Conservation (phyloP, 2,113 vertebrate species). For the Semnornis frantzii region DNA sequence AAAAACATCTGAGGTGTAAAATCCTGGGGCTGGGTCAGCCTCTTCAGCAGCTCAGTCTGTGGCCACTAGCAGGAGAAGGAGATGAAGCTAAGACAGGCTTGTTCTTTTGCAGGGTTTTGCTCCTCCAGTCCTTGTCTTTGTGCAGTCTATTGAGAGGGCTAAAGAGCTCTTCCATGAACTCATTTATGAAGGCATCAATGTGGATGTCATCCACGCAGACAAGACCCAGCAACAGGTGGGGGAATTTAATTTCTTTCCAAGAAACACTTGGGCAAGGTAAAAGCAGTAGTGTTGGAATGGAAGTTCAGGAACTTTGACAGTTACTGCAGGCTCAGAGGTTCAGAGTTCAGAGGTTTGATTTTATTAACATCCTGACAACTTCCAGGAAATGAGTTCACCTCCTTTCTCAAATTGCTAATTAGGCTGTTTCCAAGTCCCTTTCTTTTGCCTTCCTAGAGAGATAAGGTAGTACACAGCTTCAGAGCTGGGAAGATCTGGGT, state of each 20-base stretch:
- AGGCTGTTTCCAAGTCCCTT: not conserved
- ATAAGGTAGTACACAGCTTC: slow-evolving; percentile 91
- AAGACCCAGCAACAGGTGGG: slow-evolving; percentile 92
- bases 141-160: slow-evolving; percentile 94
- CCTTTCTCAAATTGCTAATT: not conserved
- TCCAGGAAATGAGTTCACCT: not conserved
- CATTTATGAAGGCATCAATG: slow-evolving; percentile 96
- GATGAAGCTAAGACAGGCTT: not conserved
- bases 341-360: not conserved
- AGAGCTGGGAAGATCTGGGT: slow-evolving; percentile 97
- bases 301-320: not conserved
- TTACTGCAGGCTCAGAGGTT: not conserved
- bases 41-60: not conserved
- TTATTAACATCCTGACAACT: not conserved
- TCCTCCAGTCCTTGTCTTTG: slow-evolving; percentile 95
- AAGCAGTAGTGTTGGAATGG: not conserved
- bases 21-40: not conserved
- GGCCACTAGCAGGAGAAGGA: not conserved
- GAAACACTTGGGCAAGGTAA: not conserved
- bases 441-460: slow-evolving; percentile 79
- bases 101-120: slow-evolving; percentile 84
- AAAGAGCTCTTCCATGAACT: slow-evolving; percentile 95
- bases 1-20: not conserved
- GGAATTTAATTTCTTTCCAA: not conserved
- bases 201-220: slow-evolving; percentile 95